These are phyloP conservation scores for Listrodromus nycthemerus DNA, from an alignment of 2,888 invertebrate species.

Conservation along the genomic window DNA sequence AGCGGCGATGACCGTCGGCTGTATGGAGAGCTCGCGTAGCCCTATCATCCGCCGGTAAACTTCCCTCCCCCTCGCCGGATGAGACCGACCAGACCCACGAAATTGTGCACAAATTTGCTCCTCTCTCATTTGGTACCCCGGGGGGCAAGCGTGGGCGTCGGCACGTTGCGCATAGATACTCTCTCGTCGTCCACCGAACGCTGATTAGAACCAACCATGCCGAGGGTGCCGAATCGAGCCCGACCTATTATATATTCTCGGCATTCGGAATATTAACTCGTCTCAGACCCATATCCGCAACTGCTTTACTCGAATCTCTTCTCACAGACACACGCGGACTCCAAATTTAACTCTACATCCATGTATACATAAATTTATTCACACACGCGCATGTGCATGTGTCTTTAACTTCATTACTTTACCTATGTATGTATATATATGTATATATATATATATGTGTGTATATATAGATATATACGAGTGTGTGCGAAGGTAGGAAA, in stretches of 20 bases:
- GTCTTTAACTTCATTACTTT: too few species aligned
- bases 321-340: neutral
- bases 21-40: neutral
- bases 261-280: conserved; percentile 43
- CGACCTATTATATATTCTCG: conserved; percentile 15
- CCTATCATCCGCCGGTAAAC: neutral
- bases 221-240: conserved; percentile 17
- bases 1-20: conserved; percentile 15
- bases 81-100: neutral
- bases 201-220: conserved; percentile 55
- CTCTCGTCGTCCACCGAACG: conserved; percentile 18
- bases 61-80: neutral
- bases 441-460: neutral
- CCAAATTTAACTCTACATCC: neutral
- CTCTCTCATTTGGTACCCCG: conserved; percentile 19
- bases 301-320: conserved; percentile 30
- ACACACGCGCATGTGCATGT: neutral
- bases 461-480: neutral
- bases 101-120: conserved; percentile 30
- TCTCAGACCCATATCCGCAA: conserved; percentile 35
- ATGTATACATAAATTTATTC: too few species aligned
- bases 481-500: neutral
- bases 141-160: conserved; percentile 32
- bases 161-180: conserved; percentile 17
- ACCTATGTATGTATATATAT: conserved; percentile 2